Conservation (phyloP, 2,888 invertebrate genomes). For the Heliconius ethilla region DNA sequence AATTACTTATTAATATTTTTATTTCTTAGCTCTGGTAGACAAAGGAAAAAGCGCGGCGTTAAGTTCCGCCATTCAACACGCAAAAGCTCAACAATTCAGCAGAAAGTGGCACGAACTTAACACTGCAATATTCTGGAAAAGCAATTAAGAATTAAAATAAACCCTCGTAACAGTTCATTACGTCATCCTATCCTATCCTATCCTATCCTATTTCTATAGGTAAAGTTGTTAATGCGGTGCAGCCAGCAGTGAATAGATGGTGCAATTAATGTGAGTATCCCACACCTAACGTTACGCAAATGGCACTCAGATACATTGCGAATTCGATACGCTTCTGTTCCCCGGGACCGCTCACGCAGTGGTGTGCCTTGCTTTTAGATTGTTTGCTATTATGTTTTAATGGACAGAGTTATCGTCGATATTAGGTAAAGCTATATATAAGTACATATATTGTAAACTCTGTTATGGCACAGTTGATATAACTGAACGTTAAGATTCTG, state of each 20-base stretch:
- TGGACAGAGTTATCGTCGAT: neutral
- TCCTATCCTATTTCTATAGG: conserved; percentile 1
- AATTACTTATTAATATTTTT: too few species aligned
- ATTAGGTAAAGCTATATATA: neutral
- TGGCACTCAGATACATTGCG: conserved; percentile 53
- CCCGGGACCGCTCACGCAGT: conserved; percentile 28
- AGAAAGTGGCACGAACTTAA: too few species aligned
- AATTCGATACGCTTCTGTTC: conserved; percentile 50
- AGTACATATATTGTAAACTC: neutral
- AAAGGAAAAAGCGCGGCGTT: too few species aligned
- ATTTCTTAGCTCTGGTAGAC: too few species aligned
- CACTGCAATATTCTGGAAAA: too few species aligned
- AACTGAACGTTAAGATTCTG: too few species aligned
- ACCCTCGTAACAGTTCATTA: conserved; percentile 40
- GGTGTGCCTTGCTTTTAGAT: conserved; percentile 1
- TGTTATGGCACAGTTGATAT: neutral
- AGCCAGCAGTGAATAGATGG: conserved; percentile 45
- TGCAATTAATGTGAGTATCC: conserved; percentile 57
- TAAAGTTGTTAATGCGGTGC: conserved; percentile 43
- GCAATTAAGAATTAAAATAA: conserved; percentile 38
- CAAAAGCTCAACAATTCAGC: too few species aligned
- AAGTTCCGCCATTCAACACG: too few species aligned
- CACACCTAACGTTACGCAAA: conserved; percentile 49
- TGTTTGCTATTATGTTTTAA: neutral
- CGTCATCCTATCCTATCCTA: conserved; percentile 30